phyloP scores from a whole-genome alignment of 2,888 invertebrate genomes.

The Seladonia tumulorum region DNA sequence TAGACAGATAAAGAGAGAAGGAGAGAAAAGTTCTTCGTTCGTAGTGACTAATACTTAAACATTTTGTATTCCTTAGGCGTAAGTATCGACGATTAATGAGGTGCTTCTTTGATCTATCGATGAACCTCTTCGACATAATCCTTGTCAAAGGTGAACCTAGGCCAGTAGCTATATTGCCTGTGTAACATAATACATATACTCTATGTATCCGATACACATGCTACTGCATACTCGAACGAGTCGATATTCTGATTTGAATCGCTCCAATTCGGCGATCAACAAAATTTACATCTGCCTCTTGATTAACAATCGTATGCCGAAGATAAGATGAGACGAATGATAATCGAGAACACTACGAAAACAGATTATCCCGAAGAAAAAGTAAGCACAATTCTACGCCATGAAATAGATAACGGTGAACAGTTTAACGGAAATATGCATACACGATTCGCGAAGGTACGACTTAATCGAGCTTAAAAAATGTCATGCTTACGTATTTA shows the following conservation, averaged over 20 bases:
- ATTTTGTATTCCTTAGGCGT: constrained; percentile 68
- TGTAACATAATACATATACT: constrained; percentile 45
- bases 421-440: constrained; percentile 57
- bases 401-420: constrained; percentile 27
- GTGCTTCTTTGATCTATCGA: constrained; percentile 41
- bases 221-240: constrained; percentile 45
- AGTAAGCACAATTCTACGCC: neutral
- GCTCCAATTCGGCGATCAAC: constrained; percentile 13
- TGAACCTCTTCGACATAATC: constrained; percentile 31
- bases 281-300: constrained; percentile 32
- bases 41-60: constrained; percentile 53
- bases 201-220: constrained; percentile 41
- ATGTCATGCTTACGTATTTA: constrained; percentile 61
- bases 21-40: constrained; percentile 23
- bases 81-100: constrained; percentile 48
- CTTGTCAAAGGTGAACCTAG: constrained; percentile 53
- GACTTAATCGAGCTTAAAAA: constrained; percentile 57
- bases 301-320: constrained; percentile 35
- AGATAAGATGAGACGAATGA: constrained; percentile 17
- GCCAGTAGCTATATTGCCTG: constrained; percentile 61
- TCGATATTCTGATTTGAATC: constrained; percentile 28
- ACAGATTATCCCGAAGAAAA: neutral
- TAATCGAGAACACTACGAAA: constrained; percentile 32
- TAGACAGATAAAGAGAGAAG: neutral
- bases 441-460: constrained; percentile 40